These are phyloP conservation scores for Rhogogaster chlorosoma DNA, from an alignment of 2,888 invertebrate species.

Conservation along the genomic window DNA sequence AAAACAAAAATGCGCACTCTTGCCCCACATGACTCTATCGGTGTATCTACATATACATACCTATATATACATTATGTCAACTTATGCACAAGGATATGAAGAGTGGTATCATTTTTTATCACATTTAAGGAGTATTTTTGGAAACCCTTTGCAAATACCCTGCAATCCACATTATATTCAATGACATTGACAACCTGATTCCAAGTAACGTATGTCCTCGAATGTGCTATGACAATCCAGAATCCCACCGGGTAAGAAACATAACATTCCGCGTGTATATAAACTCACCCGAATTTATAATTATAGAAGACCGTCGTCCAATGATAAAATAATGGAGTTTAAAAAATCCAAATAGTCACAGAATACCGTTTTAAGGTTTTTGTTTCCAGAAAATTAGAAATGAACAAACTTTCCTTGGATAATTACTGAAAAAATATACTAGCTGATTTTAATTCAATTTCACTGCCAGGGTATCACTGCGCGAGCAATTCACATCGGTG, in stretches of 20 bases:
- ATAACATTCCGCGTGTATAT: not conserved
- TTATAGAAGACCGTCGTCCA: not conserved
- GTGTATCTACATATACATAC: no score
- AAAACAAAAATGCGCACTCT: no score
- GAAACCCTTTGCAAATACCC: not conserved
- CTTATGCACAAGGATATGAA: not conserved
- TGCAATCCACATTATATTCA: not conserved
- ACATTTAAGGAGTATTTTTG: conserved; percentile 1
- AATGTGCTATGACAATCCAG: not conserved
- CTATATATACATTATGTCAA: not conserved
- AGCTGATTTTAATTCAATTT: not conserved
- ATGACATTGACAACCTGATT: not conserved
- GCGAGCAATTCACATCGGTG: not conserved
- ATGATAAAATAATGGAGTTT: not conserved
- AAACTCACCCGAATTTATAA: not conserved
- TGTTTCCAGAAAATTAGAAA: not conserved
- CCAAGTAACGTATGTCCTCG: not conserved
- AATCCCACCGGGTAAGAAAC: not conserved
- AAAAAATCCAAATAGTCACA: not conserved
- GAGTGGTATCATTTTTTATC: not conserved
- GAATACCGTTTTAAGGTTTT: not conserved
- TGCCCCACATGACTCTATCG: no score
- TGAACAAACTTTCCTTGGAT: not conserved
- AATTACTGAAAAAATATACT: not conserved
- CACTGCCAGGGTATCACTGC: not conserved